Conservation (phyloP, 2,888 invertebrate species). For the Amiota mariae region DNA sequence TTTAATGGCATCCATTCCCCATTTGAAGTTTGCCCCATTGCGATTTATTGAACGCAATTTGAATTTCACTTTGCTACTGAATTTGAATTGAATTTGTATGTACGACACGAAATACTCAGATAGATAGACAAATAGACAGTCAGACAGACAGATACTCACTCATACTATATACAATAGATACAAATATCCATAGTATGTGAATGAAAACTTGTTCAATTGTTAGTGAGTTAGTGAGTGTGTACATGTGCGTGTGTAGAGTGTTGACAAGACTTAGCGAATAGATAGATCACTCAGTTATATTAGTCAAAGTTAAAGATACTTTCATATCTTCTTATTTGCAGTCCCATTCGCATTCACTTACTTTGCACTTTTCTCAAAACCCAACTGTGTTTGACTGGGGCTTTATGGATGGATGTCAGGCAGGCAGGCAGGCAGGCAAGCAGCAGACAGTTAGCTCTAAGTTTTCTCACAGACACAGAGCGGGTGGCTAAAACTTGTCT, state of each 20-base stretch:
- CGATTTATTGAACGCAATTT: constrained; percentile 50
- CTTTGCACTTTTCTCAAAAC: constrained; percentile 67
- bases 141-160: no score
- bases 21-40: constrained; percentile 44
- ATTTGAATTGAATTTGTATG: constrained; percentile 19
- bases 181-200: constrained; percentile 27
- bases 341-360: constrained; percentile 50
- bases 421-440: not conserved
- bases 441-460: not conserved
- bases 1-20: constrained; percentile 35
- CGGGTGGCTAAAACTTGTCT: constrained; percentile 45
- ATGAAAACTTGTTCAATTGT: constrained; percentile 36
- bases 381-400: constrained; percentile 41
- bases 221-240: constrained; percentile 33
- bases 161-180: constrained; percentile 32
- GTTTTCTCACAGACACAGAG: constrained; percentile 45
- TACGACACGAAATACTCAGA: not conserved
- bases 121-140: no score
- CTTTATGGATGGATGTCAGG: not conserved
- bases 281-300: constrained; percentile 44
- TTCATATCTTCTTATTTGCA: not conserved
- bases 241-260: constrained; percentile 31
- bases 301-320: constrained; percentile 34
- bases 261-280: constrained; percentile 49
- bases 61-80: constrained; percentile 61